These are phyloP conservation scores for Epinephelus malabaricus DNA, from an alignment of 2,797 vertebrate species.

Conservation along the genomic window DNA sequence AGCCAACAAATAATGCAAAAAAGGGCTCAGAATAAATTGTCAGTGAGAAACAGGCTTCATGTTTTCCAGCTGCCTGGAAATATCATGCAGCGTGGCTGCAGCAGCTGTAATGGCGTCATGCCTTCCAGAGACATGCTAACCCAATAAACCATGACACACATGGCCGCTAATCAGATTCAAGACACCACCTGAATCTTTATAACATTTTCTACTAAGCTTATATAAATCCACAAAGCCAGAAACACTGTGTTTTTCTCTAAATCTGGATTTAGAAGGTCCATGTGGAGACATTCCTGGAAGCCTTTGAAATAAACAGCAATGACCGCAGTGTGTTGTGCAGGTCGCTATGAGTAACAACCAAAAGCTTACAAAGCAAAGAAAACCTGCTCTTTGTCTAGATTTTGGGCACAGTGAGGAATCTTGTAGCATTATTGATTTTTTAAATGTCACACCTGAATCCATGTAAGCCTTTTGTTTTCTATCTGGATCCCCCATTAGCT, in stretches of 20 bases:
- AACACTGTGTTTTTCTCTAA: background rate
- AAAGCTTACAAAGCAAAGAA: slow-evolving; percentile 7
- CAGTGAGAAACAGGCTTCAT: slow-evolving; percentile 30
- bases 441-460: background rate
- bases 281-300: background rate
- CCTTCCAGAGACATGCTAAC: slow-evolving; percentile 50
- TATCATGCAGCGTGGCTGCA: slow-evolving; percentile 25
- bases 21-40: slow-evolving; percentile 43
- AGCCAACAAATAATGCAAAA: slow-evolving; percentile 57
- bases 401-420: background rate
- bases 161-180: slow-evolving; percentile 46
- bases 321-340: background rate
- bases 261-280: background rate
- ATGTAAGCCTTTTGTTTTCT: background rate
- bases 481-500: background rate
- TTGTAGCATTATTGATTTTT: background rate
- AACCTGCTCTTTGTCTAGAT: background rate
- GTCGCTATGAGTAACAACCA: background rate
- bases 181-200: slow-evolving; percentile 50
- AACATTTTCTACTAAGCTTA: slow-evolving; percentile 15
- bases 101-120: slow-evolving; percentile 27
- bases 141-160: slow-evolving; percentile 45
- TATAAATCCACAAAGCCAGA: slow-evolving; percentile 24
- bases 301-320: slow-evolving; percentile 11
- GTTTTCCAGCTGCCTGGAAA: slow-evolving; percentile 40